These are phyloP conservation scores for Linnaemya tessellans DNA, from an alignment of 2,888 invertebrate species.

Conservation along the genomic window DNA sequence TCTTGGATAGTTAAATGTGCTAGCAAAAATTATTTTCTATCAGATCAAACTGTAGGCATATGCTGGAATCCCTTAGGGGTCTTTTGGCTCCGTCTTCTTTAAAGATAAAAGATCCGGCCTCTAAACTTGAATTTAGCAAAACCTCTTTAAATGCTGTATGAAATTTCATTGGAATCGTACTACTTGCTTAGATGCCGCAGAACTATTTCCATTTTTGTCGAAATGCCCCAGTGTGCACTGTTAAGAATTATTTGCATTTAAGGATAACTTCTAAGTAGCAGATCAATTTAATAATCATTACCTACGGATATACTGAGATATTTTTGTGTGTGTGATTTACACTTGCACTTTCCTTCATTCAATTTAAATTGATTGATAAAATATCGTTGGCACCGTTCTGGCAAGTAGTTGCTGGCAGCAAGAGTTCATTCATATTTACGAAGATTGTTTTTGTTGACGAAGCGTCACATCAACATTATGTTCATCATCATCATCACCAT, in stretches of 20 bases:
- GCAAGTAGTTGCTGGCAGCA: neutral
- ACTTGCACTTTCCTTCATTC: constrained; percentile 2
- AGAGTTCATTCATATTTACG: neutral
- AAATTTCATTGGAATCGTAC: no score
- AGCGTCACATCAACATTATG: neutral
- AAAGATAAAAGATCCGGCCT: no score
- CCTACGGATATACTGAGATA: neutral
- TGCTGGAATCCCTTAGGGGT: no score
- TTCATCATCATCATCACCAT: constrained; percentile 5
- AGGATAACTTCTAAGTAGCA: neutral
- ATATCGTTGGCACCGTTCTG: constrained; percentile 6
- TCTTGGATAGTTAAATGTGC: no score
- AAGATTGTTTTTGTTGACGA: neutral
- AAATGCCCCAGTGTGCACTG: neutral
- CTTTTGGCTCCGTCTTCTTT: no score
- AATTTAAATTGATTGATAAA: constrained; percentile 39
- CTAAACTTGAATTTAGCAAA: no score
- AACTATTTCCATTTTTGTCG: no score
- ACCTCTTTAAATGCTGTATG: no score
- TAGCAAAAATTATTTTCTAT: no score
- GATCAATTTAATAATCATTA: neutral
- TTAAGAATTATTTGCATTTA: neutral
- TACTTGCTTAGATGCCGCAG: no score
- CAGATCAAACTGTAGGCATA: no score
- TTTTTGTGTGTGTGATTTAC: neutral